These are phyloP conservation scores for Aphelinus certus DNA, from an alignment of 1,140 invertebrate genomes.

Conservation along the genomic window DNA sequence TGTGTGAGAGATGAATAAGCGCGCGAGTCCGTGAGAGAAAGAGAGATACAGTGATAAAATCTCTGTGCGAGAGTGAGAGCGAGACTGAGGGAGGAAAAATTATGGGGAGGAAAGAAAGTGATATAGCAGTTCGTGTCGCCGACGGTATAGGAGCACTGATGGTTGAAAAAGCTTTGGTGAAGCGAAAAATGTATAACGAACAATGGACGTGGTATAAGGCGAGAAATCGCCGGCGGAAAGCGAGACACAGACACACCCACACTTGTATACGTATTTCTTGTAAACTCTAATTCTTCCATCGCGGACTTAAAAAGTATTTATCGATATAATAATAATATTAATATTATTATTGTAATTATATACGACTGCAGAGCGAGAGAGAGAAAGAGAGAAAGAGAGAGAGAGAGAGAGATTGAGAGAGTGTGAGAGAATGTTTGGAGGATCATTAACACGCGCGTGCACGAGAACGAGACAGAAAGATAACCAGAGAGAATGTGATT, in stretches of 20 bases:
- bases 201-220: conserved; percentile 39
- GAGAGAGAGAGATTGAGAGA: background rate
- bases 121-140: conserved; percentile 34
- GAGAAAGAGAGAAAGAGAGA: too few relatives aligned
- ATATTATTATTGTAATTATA: conserved; percentile 66
- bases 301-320: conserved; percentile 67
- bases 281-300: conserved; percentile 68
- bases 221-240: conserved; percentile 46
- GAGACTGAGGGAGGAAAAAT: conserved; percentile 34
- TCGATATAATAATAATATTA: conserved; percentile 65
- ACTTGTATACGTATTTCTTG: conserved; percentile 69
- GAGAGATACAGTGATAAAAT: conserved; percentile 43
- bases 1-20: conserved; percentile 29
- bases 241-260: conserved; percentile 48
- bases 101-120: conserved; percentile 46
- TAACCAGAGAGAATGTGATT: conserved; percentile 3
- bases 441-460: conserved; percentile 34
- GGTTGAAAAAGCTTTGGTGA: conserved; percentile 11
- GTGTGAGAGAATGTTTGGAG: conserved; percentile 15
- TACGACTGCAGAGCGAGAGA: conserved; percentile 60
- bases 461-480: conserved; percentile 53
- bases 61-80: conserved; percentile 38
- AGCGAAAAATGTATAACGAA: conserved; percentile 32
- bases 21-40: conserved; percentile 33
- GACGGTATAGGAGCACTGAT: conserved; percentile 4